A percentile compares a stretch with the other conserved stretches of the same genome.
Conservation (phyloP, 2,888 invertebrate species). For the Drosophila rubida region DNA sequence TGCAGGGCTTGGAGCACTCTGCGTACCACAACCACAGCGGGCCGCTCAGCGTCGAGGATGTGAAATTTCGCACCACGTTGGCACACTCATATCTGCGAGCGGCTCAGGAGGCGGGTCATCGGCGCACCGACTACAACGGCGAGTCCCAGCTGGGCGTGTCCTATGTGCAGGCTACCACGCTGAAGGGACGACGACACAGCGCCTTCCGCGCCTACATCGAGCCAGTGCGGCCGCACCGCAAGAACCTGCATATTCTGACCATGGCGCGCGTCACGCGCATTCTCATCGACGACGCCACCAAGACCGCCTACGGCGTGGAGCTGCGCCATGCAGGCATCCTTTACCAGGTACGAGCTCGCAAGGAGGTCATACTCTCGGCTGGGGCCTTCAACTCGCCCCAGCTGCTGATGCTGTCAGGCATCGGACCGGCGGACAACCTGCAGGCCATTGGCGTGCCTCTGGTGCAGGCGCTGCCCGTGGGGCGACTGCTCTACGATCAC, state of each 20-base stretch:
- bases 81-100: constrained; percentile 87
- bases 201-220: constrained; percentile 88
- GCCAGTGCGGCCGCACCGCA: constrained; percentile 85
- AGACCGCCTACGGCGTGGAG: constrained; percentile 89
- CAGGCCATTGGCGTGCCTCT: constrained; percentile 86
- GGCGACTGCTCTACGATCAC: constrained; percentile 87
- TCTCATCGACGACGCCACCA: constrained; percentile 87
- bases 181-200: constrained; percentile 88
- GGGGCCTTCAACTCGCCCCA: constrained; percentile 96
- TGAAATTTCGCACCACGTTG: constrained; percentile 86
- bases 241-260: constrained; percentile 89
- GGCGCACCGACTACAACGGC: constrained; percentile 89
- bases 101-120: constrained; percentile 88
- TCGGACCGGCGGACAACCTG: constrained; percentile 87
- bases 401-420: constrained; percentile 93
- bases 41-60: constrained; percentile 87
- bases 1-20: constrained; percentile 85
- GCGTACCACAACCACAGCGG: constrained; percentile 88
- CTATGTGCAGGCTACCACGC: constrained; percentile 88
- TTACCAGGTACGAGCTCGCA: constrained; percentile 87
- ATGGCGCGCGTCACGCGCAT: constrained; percentile 88
- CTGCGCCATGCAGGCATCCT: constrained; percentile 86
- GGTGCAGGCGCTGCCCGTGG: constrained; percentile 89
- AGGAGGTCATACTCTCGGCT: constrained; percentile 93
- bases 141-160: constrained; percentile 88